These are phyloP conservation scores for Nemotelus pantherinus DNA, from an alignment of 2,888 invertebrate species.

Conservation along the genomic window DNA sequence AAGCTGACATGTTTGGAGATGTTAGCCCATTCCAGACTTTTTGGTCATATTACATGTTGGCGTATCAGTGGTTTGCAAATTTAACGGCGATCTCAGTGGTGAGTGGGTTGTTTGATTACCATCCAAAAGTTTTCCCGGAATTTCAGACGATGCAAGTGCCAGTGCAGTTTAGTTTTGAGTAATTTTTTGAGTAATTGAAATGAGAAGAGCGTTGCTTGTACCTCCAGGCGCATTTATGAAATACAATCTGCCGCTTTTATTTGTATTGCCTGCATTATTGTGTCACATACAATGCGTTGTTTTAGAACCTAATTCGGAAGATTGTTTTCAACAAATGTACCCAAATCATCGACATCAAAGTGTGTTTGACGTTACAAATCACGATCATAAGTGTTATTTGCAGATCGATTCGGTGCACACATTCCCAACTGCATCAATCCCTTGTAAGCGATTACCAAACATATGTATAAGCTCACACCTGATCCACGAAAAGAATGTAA, in stretches of 20 bases:
- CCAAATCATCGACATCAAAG: constrained; percentile 50
- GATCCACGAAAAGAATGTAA: no score
- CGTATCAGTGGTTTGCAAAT: no score
- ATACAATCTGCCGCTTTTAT: constrained; percentile 50
- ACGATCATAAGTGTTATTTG: constrained; percentile 51
- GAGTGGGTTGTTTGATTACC: no score
- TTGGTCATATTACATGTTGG: no score
- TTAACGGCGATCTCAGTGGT: no score
- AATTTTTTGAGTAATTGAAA: constrained; percentile 42
- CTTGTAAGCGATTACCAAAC: constrained; percentile 53
- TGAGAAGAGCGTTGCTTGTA: constrained; percentile 47
- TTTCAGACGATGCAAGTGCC: no score
- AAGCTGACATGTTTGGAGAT: no score
- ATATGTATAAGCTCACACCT: no score
- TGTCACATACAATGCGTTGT: constrained; percentile 53
- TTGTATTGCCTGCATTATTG: constrained; percentile 53
- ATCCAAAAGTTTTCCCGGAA: no score
- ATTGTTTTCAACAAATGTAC: constrained; percentile 44
- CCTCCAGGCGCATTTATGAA: constrained; percentile 50
- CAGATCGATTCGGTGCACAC: constrained; percentile 53
- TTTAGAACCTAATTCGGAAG: constrained; percentile 49
- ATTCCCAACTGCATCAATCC: constrained; percentile 52
- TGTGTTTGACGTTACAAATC: constrained; percentile 55
- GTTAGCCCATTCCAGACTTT: no score
- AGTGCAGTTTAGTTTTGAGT: no score